Base-by-base conservation (phyloP, 2,797 vertebrate species). In the Falco biarmicus region DNA sequence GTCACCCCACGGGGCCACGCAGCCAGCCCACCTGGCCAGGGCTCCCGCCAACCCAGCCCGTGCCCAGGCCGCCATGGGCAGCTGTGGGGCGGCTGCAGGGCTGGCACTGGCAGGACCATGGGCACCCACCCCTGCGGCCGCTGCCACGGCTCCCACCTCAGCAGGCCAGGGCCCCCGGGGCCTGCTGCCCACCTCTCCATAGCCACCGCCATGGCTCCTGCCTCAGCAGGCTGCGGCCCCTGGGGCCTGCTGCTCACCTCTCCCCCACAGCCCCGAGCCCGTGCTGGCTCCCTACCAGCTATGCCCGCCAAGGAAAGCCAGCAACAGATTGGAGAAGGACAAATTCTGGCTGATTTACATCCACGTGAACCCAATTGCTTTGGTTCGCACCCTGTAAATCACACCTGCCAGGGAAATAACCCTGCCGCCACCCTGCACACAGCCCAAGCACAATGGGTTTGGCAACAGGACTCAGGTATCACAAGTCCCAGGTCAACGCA, bases 331-430 rank as follows among this genome's bases (percentile, higher is more conserved):
- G 5, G 66, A 24, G 66, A 26, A n/a, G 87, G 74, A 11, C 31
- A 31, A 75, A 68, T 63, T 64, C 83, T 15, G 69, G 26, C 87
- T 76, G 90, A 87, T 87, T 63, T 63, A 76, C 79, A 80, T n/a
- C 83, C 79, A 54, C 9, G 13, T 75, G 64, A 90, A 61, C 64
- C 31, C 28, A 84, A 90, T 59, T 43, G 74, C 94, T 68, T 81
- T 63, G 19, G 59, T 84, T 90, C 61, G 59, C 70, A 84, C 90
- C 69, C 90, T 34, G 79, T 93, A 81, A 87, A 84, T 93, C 94
- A 76, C 13, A 73, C 54, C 83, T 26, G 91, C 80, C 87, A 59
- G 66, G 3, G 20, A 63, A 81, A 76, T 51, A 45, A 81, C 37
- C 83, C 93, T n/a, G 75, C 90, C 83, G 57, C 84, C 73, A 79